Evolutionary conservation across 2,113 vertebrate species (phyloP).

Genomic region (Gopherus evgoodei): DNA sequence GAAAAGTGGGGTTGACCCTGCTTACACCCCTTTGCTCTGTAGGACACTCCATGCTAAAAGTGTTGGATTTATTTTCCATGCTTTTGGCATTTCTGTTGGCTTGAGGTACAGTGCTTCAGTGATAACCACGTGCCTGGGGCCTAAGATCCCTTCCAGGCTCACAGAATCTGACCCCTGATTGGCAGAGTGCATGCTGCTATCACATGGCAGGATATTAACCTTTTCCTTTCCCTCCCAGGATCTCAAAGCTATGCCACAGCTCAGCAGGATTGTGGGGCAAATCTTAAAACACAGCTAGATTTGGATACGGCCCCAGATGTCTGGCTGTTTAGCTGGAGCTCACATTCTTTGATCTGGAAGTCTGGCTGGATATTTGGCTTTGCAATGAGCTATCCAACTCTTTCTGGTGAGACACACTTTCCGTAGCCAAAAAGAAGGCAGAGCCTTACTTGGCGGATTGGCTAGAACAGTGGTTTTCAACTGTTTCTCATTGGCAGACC

Average conservation of each 20-base stretch:
- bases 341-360: not conserved
- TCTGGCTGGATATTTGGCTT: not conserved
- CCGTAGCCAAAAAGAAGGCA: not conserved
- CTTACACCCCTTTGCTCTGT: fast-evolving
- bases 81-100: slow-evolving; percentile 9
- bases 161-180: not conserved
- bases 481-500: not conserved
- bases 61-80: fast-evolving
- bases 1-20: not conserved
- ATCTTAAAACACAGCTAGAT: not conserved
- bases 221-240: not conserved
- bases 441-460: not conserved
- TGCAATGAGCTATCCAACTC: not conserved
- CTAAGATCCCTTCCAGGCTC: not conserved
- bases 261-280: not conserved
- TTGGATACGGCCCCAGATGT: not conserved
- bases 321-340: not conserved
- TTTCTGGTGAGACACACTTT: not conserved
- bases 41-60: not conserved
- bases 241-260: not conserved
- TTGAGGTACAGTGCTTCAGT: not conserved
- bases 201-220: slow-evolving; percentile 1
- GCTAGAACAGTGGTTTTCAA: not conserved
- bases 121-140: not conserved
- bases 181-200: not conserved